Evolutionary conservation across 2,113 vertebrate genomes (phyloP), one percentile per base, ranked within the genome.

Genomic region (Dunckerocampus dactyliophorus): DNA sequence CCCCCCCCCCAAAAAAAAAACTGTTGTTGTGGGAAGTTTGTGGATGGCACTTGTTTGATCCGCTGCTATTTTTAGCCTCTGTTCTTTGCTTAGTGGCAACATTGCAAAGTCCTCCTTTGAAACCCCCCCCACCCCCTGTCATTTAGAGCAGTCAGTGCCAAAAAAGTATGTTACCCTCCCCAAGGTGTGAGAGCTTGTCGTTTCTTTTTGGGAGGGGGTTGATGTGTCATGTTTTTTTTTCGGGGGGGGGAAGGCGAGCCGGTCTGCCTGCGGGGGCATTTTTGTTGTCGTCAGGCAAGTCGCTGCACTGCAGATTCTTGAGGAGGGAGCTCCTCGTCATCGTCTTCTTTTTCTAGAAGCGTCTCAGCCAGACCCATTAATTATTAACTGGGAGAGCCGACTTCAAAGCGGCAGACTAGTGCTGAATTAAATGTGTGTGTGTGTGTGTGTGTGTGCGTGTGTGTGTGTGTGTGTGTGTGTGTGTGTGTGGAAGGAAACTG

Each of bases 201-300:
- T 48, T 55, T 71, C 31, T 59, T 37, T n/a, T 37, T 37, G 60
- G 61, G 22, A 47, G 0, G 2, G 17, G 14, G 10, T 19, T 20
- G 24, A 81, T 70, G 72, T 72, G 79, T 74, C 72, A 51, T 57
- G 65, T 21, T 20, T 12, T 48, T 20, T 48, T 22, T 6, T n/a
- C n/a, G n/a, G n/a, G 24, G 24, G 3, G 24, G 13, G 12, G 5
- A 6, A 7, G 13, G n/a, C 21, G 7, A 28, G 51, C 24, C 15
- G 3, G 24, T 53, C n/a, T 53, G 51, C 51, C 51, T 12, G 24
- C 51, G 51, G 51, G 24, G 51, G 14, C 51, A 34, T 53, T 53
- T 53, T 53, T 53, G 51, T 31, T 53, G 51, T 53, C 51, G 51
- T 53, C 24, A 34, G 51, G 51, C 51, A 53, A 53, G 51, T 53